Evolutionary conservation across 2,888 invertebrate species (phyloP).

Genomic region (Thereva unica): DNA sequence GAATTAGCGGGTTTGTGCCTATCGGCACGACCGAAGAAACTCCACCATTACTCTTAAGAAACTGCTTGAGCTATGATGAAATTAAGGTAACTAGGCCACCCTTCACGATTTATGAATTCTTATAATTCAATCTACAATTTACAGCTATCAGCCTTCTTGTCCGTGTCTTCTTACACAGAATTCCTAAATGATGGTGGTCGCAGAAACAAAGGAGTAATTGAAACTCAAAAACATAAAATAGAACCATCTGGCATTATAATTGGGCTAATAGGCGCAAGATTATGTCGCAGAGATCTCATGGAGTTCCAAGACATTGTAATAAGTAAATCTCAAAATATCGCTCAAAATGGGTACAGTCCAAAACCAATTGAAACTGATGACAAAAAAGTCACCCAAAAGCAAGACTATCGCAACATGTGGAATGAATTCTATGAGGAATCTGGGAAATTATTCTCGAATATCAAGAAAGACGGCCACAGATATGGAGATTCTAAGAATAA

Average conservation of each 20-base stretch:
- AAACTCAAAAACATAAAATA: slow-evolving; percentile 52
- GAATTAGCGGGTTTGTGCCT: slow-evolving; percentile 61
- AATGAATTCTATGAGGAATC: slow-evolving; percentile 46
- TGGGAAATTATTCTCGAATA: slow-evolving; percentile 33
- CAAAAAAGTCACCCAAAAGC: neutral
- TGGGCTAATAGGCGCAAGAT: slow-evolving; percentile 59
- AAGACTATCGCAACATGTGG: slow-evolving; percentile 43
- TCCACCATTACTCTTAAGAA: slow-evolving; percentile 57
- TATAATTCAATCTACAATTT: neutral
- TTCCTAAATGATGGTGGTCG: slow-evolving; percentile 65
- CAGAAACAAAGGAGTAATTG: slow-evolving; percentile 60
- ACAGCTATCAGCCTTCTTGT: slow-evolving; percentile 60
- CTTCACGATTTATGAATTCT: neutral
- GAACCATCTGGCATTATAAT: slow-evolving; percentile 61
- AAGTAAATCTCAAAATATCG: slow-evolving; percentile 59
- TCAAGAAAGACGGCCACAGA: slow-evolving; percentile 11
- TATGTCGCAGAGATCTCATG: slow-evolving; percentile 60
- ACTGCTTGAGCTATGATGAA: slow-evolving; percentile 65
- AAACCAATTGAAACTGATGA: slow-evolving; percentile 35
- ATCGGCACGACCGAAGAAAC: slow-evolving; percentile 60
- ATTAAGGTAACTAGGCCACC: slow-evolving; percentile 56
- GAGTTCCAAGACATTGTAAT: slow-evolving; percentile 62
- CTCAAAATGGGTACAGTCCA: slow-evolving; percentile 59
- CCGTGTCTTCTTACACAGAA: slow-evolving; percentile 62
- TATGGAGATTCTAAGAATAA: slow-evolving; percentile 46